Evolutionary conservation across 2,113 vertebrate species (phyloP).

Genomic region (Rousettus leschenaultii): DNA sequence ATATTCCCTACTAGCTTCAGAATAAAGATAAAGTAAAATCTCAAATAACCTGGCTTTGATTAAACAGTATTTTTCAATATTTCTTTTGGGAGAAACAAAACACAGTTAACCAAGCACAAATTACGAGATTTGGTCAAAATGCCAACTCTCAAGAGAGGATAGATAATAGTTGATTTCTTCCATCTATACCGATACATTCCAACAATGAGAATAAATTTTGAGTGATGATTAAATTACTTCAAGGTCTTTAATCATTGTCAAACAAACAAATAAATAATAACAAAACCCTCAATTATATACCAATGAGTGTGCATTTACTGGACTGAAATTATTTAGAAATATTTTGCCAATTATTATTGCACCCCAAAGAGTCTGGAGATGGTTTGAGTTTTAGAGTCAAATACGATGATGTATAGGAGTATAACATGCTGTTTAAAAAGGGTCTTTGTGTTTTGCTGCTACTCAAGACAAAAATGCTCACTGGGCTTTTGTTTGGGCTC

Average conservation of each 20-base stretch:
- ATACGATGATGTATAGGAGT: not conserved
- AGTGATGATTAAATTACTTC: not conserved
- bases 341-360: not conserved
- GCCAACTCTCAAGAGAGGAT: not conserved
- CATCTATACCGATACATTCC: not conserved
- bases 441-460: not conserved
- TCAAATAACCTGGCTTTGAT: not conserved
- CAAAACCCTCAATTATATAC: not conserved
- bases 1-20: not conserved
- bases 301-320: not conserved
- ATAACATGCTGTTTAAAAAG: not conserved
- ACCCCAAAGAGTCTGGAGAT: not conserved
- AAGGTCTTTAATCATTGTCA: not conserved
- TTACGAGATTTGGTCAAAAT: not conserved
- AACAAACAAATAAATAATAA: not conserved
- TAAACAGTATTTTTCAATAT: not conserved
- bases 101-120: not conserved
- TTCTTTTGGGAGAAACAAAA: not conserved
- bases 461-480: not conserved
- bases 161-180: not conserved
- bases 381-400: not conserved
- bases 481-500: not conserved
- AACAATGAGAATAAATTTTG: not conserved
- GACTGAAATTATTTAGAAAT: not conserved
- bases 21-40: not conserved